A percentile compares a stretch with the other conserved stretches of the same genome.
These are phyloP conservation scores for Spodoptera littoralis DNA, from an alignment of 2,888 invertebrate genomes.

Conservation along the genomic window DNA sequence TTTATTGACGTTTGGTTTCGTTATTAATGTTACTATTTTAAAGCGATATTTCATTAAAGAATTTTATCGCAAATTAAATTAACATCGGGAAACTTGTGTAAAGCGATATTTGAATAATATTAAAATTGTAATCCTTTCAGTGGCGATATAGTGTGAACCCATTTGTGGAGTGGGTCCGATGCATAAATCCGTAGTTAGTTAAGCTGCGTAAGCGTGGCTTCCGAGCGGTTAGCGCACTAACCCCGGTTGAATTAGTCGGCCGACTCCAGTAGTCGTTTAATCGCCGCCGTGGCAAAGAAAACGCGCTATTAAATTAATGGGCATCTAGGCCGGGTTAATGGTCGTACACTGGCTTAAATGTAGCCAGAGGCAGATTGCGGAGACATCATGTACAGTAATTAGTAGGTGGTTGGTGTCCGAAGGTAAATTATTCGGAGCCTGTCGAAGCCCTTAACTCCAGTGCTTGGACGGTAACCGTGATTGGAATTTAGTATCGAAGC, in stretches of 20 bases:
- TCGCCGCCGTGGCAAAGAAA: slow-evolving; percentile 76
- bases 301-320: slow-evolving; percentile 81
- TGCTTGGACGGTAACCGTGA: slow-evolving; percentile 5
- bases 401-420: slow-evolving; percentile 38
- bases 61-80: background rate
- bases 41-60: background rate
- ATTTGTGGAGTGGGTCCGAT: slow-evolving; percentile 58
- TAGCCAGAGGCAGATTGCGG: slow-evolving; percentile 64
- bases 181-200: slow-evolving; percentile 72
- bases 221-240: slow-evolving; percentile 50
- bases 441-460: slow-evolving; percentile 14
- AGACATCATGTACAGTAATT: slow-evolving; percentile 80
- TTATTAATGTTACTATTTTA: slow-evolving; percentile 1
- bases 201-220: slow-evolving; percentile 67
- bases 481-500: slow-evolving; percentile 18
- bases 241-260: slow-evolving; percentile 71
- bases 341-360: slow-evolving; percentile 36
- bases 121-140: slow-evolving; percentile 43
- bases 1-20: slow-evolving; percentile 5
- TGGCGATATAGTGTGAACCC: slow-evolving; percentile 51
- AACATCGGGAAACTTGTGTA: background rate
- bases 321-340: slow-evolving; percentile 64
- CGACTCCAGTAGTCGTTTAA: slow-evolving; percentile 71
- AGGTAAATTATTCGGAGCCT: slow-evolving; percentile 24
- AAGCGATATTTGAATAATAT: slow-evolving; percentile 15